A percentile compares a stretch with the other conserved stretches of the same genome.
These are phyloP conservation scores for Ptychochromis oligacanthus DNA, from an alignment of 2,113 vertebrate species.

Conservation along the genomic window DNA sequence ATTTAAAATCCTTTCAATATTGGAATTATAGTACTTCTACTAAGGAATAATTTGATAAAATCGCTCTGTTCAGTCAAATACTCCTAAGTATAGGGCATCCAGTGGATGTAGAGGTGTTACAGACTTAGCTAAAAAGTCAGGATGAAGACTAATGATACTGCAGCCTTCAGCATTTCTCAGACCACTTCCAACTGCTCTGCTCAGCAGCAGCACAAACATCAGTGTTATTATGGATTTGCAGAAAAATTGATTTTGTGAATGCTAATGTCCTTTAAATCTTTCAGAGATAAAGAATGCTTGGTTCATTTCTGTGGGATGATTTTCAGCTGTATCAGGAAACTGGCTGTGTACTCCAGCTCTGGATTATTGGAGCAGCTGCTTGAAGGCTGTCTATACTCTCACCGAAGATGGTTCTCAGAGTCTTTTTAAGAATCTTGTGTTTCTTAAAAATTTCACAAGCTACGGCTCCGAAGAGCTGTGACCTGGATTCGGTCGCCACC, in stretches of 20 bases:
- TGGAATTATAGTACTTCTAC: not conserved
- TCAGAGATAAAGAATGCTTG: constrained; percentile 55
- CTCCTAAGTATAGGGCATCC: constrained; percentile 2
- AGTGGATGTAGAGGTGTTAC: constrained; percentile 40
- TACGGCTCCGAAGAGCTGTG: constrained; percentile 6
- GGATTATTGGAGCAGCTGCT: constrained; percentile 54
- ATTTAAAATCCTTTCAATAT: constrained; percentile 47
- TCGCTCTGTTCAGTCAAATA: constrained; percentile 13
- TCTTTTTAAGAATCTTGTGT: constrained; percentile 5
- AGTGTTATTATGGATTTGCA: constrained; percentile 78
- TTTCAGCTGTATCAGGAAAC: constrained; percentile 52
- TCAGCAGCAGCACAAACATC: constrained; percentile 71
- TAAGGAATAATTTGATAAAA: constrained; percentile 31
- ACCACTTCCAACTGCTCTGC: constrained; percentile 48
- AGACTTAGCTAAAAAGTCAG: constrained; percentile 52
- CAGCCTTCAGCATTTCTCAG: constrained; percentile 66
- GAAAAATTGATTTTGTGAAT: constrained; percentile 71
- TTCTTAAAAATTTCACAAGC: not conserved
- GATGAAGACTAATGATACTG: constrained; percentile 64
- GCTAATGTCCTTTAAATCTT: constrained; percentile 79
- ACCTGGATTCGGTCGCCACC: constrained; percentile 36
- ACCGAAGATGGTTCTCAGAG: constrained; percentile 26
- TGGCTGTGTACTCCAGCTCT: constrained; percentile 26
- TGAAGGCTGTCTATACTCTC: constrained; percentile 37
- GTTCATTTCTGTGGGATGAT: constrained; percentile 58